Evolutionary conservation across 2,797 vertebrate genomes (phyloP).

Genomic region (Sandelia bainsii): DNA sequence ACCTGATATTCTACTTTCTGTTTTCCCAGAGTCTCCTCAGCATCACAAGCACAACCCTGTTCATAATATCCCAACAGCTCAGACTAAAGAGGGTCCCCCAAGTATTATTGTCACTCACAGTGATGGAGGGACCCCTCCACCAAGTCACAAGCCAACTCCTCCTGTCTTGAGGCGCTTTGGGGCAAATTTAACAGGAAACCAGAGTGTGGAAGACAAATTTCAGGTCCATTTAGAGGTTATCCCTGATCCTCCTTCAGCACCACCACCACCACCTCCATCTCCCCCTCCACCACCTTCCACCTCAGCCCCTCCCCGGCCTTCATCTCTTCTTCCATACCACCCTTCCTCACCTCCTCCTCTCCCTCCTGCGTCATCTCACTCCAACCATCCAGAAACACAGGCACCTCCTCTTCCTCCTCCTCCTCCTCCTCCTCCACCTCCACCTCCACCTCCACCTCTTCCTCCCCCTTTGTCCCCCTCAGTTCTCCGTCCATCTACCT

Average conservation of each 20-base stretch:
- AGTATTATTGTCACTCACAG: constrained; percentile 86
- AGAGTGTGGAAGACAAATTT: constrained; percentile 71
- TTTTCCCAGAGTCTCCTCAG: constrained; percentile 77
- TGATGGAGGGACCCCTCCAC: constrained; percentile 85
- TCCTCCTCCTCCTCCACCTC: not conserved
- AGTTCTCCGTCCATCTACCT: constrained; percentile 65
- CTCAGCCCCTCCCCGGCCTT: constrained; percentile 22
- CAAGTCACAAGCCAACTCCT: constrained; percentile 86
- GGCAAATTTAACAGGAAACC: constrained; percentile 73
- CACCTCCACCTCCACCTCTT: constrained; percentile 68
- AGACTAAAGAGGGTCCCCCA: constrained; percentile 66
- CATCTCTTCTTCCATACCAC: constrained; percentile 23
- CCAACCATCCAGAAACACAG: constrained; percentile 30
- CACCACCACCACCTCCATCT: constrained; percentile 78
- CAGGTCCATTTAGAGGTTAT: constrained; percentile 82
- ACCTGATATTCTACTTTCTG: constrained; percentile 78
- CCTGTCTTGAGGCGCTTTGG: constrained; percentile 85
- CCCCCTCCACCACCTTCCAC: constrained; percentile 25
- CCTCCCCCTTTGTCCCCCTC: constrained; percentile 70
- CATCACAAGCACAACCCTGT: constrained; percentile 61
- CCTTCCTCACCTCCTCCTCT: constrained; percentile 30
- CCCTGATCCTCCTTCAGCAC: constrained; percentile 86
- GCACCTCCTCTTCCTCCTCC: no score
- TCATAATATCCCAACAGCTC: constrained; percentile 8
- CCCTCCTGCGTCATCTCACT: constrained; percentile 24